Evolutionary conservation across 2,113 vertebrate species (phyloP), one percentile per base, ranked within the genome.

Genomic region (Ochotona curzoniae): DNA sequence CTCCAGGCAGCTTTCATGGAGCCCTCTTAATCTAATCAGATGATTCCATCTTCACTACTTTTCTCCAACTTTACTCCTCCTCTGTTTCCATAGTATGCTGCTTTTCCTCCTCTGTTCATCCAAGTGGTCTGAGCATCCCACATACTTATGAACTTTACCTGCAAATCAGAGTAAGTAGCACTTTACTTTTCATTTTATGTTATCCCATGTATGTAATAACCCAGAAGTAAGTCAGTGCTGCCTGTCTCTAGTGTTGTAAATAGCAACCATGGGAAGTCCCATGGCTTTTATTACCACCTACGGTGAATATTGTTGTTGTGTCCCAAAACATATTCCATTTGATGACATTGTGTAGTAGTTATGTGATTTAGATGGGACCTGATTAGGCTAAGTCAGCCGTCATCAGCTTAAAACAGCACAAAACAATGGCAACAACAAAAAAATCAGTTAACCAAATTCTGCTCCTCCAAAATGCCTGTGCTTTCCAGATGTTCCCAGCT

Each of bases 111-210:
- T 78, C 61, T 89, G 71, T 67, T 85, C 30, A 49, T 73, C 71
- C 63, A 57, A 63, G 32, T 57, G 81, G 13, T 75, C 26, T 80
- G 83, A 63, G 76, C 61, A 93, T 12, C 7, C n/a, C 78, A 60
- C 79, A 28, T 60, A 49, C 86, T 71, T 92, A 51, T 73, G 83
- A 81, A 57, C 23, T 80, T 80, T 81, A 54, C 44, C 47, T 7
- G 26, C 54, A 38, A 18, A 64, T 30, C 44, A 71, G 47, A 80
- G 18, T 57, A 57, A 30, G 32, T 47, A 15, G 21, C 28, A 14
- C 32, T 80, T 87, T 86, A 30, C 57, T 87, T 86, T 87, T 82
- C 21, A 32, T 57, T 26, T 74, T 35, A 75, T 26, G 79, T 82
- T 26, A 28, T 74, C 47, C 14, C 38, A 81, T 17, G 26, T 12